These are phyloP conservation scores for Motacilla alba DNA, from an alignment of 2,113 vertebrate genomes.

Conservation along the genomic window DNA sequence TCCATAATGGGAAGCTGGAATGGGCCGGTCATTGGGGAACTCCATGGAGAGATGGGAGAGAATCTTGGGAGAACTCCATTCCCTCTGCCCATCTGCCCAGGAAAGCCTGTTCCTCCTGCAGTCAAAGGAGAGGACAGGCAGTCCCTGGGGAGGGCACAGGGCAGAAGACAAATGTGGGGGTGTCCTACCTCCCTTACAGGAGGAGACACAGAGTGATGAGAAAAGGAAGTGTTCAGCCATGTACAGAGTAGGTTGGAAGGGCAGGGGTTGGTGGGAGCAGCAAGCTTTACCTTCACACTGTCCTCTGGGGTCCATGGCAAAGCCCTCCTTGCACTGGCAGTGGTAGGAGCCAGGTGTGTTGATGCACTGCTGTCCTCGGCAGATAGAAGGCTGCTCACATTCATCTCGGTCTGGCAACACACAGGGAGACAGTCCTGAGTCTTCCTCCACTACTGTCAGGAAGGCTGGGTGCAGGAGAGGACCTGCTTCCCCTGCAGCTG, in stretches of 20 bases:
- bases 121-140: background rate
- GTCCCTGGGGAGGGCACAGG: background rate
- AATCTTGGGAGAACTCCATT: background rate
- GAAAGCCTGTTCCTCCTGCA: background rate
- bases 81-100: background rate
- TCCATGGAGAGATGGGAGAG: background rate
- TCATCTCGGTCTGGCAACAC: slow-evolving; percentile 83
- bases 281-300: slow-evolving; percentile 84
- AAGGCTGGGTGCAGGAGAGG: background rate
- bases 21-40: background rate
- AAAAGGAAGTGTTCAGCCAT: background rate
- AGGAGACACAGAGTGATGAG: rapidly evolving
- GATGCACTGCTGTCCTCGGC: slow-evolving; percentile 82
- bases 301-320: slow-evolving; percentile 76
- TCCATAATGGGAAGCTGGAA: background rate
- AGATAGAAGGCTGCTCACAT: slow-evolving; percentile 82
- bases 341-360: slow-evolving; percentile 88
- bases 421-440: background rate
- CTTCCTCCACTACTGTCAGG: background rate
- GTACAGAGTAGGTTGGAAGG: background rate
- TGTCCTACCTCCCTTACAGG: background rate
- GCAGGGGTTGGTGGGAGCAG: background rate
- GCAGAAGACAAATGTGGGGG: background rate
- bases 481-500: background rate
- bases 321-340: slow-evolving; percentile 87